Conservation (phyloP, 2,888 invertebrate genomes). For the Lycaena phlaeas region DNA sequence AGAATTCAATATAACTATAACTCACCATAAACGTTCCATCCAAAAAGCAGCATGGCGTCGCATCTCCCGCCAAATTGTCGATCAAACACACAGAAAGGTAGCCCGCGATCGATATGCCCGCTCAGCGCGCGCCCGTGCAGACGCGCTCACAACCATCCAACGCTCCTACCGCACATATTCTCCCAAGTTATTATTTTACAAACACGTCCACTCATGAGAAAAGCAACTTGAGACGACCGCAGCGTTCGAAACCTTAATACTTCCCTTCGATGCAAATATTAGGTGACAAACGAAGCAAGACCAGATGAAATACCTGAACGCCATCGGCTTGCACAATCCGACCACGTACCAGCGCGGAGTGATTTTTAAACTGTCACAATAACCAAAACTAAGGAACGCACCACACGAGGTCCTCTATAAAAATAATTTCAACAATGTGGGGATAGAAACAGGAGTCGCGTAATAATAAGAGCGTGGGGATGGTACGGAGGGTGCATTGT, state of each 20-base stretch:
- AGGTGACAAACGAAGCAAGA: constrained; percentile 62
- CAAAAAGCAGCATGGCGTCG: constrained; percentile 32
- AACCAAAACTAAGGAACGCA: constrained; percentile 42
- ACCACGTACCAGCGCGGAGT: background rate
- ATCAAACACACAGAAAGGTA: constrained; percentile 50
- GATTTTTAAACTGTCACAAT: background rate
- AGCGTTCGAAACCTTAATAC: constrained; percentile 72
- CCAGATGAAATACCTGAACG: constrained; percentile 44
- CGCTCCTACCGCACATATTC: constrained; percentile 58
- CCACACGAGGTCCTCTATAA: constrained; percentile 61
- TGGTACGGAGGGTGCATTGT: constrained; percentile 72
- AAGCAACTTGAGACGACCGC: constrained; percentile 72
- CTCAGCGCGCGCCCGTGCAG: constrained; percentile 47
- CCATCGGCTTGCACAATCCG: constrained; percentile 47
- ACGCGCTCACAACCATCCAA: constrained; percentile 41
- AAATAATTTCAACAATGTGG: constrained; percentile 67
- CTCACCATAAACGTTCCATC: constrained; percentile 21
- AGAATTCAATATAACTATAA: too few relatives aligned
- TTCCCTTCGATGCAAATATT: constrained; percentile 71
- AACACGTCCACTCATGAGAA: constrained; percentile 72
- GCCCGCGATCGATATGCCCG: constrained; percentile 60
- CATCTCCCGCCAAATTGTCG: constrained; percentile 58
- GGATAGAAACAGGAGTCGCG: constrained; percentile 64
- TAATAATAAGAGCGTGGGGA: constrained; percentile 73
- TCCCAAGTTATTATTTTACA: constrained; percentile 71